Base-by-base conservation (phyloP, 2,113 vertebrate genomes). In the Gambusia affinis region DNA sequence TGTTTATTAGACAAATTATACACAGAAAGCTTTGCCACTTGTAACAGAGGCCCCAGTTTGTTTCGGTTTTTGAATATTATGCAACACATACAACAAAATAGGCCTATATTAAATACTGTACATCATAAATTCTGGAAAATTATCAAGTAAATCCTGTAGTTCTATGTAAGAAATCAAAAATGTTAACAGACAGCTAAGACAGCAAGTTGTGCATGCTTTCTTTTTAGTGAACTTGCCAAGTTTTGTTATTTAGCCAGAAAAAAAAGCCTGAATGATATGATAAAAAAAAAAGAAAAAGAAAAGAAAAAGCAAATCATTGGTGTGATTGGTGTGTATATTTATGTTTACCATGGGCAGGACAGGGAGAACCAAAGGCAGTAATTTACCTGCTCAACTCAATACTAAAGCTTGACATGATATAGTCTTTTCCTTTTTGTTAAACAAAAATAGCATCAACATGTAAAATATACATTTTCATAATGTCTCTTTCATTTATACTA, bases 1-100 rank as follows among this genome's bases (percentile, higher is more conserved):
- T 96, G 97, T 99, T 99, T 99, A 99, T 99, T 99, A 99, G 98
- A 99, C 97, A 99, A 99, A 99, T 99, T 98, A 98, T 98, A 98
- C 98, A 99, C 98, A 98, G 97, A 99, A 99, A 99, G 98, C 97
- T 97, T 97, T 97, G 97, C 96, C 97, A 98, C 97, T 98, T 97
- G 94, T 97, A 97, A 97, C 96, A 95, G 98, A 98, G 97, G 96
- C 97, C 96, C 97, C 95, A 96, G 96, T 96, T 97, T 97, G 95
- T 96, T 57, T 98, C 95, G 95, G 95, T 96, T 96, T 94, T 96
- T 94, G 95, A 97, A 96, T 96, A 98, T 97, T 98, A 98, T 97
- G 97, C 96, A 96, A 97, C 96, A 99, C 95, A 95, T 95, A 95
- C 97, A 97, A 97, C 96, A 98, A 99, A 99, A 99, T 98, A 97